Evolutionary conservation across 1,140 invertebrate genomes (phyloP), one percentile per base, ranked within the genome.

Genomic region (Dendroctonus valens): DNA sequence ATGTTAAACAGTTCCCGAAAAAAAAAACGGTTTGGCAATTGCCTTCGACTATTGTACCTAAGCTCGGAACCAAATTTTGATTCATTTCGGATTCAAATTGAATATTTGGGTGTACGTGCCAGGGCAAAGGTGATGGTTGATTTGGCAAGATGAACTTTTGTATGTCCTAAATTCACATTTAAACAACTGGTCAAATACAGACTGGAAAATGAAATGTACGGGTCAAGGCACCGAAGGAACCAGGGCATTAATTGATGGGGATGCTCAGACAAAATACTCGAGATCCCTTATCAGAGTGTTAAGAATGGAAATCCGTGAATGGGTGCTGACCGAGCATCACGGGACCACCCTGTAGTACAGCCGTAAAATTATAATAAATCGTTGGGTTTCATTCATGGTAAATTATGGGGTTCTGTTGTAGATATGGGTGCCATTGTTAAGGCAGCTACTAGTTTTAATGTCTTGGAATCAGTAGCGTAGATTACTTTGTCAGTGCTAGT

Each of bases 311-410:
- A 76, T 76, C 71, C 72, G 59, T 73, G 71, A 76, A 76, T 74
- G 70, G 75, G 70, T 69, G 69, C 73, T 74, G 74, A 72, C 67
- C 69, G 72, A 71, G 72, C 75, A 75, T 72, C 50, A 11, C 7
- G 37, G 65, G 76, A 77, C 76, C 76, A 76, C 74, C 76, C 72
- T 70, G 75, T 75, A 75, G 73, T 12, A 61, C 68, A 53, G 65
- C 70, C 70, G 74, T 75, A 76, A 76, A 77, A 77, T 77, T 77
- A 77, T 77, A 77, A 75, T 77, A 77, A 77, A 77, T 76, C 76
- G 76, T 74, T 71, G 68, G 69, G 67, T 40, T 65, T 70, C 75
- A 74, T 75, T 75, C 75, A 75, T 69, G 70, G 70, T 70, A 76
- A 74, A 76, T 65, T 76, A 76, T 76, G 72, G 72, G 74, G 72